These are phyloP conservation scores for rat (Rattus norvegicus) DNA, from an alignment of 2,113 vertebrate species.

Conservation along the genomic window GRCr8 NC_086032.1:76252501-76253000, in stretches of 20 bases:
- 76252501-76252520: not conserved
- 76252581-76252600: not conserved
- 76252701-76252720: not conserved
- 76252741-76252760: accelerated
- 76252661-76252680: not conserved
- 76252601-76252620: not conserved
- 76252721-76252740: not conserved
- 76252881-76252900: not conserved
- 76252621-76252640: not conserved
- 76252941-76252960: not conserved
- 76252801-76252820: not conserved
- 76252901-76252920: not conserved
- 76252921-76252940: not conserved
- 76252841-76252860: not conserved
- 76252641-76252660: not conserved
- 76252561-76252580: not conserved
- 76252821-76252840: not conserved
- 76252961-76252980: not conserved
- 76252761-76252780: not conserved
- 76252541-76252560: constrained; percentile 32
- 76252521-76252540: constrained; percentile 27
- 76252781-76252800: not conserved
- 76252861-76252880: not conserved
- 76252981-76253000: not conserved
- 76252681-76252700: not conserved